phyloP scores from a whole-genome alignment of 2,797 vertebrate genomes.

The Halcyon smyrnensis region DNA sequence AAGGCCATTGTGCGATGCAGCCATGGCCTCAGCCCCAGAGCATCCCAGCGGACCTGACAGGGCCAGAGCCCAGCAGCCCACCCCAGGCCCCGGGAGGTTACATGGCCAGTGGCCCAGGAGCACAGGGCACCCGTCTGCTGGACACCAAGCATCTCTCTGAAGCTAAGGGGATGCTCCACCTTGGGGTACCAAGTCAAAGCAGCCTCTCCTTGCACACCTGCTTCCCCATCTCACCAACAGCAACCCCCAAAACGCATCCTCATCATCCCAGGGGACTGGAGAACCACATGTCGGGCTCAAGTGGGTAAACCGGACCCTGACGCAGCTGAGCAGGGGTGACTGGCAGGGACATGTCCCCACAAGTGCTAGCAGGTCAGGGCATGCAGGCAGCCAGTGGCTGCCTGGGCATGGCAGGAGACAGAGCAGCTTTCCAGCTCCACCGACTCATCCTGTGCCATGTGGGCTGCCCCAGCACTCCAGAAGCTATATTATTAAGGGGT shows the following conservation, averaged over 20 bases:
- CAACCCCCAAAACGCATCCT: not conserved
- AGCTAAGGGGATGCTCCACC: not conserved
- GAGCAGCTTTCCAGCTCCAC: not conserved
- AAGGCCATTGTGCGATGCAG: slow-evolving; percentile 57
- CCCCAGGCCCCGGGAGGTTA: not conserved
- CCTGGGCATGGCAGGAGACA: not conserved
- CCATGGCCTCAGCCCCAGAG: not conserved
- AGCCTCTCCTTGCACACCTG: too few relatives aligned
- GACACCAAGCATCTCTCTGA: not conserved
- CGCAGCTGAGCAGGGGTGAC: not conserved
- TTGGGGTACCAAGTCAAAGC: not conserved
- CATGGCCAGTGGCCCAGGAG: not conserved
- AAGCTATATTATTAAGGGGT: rapidly evolving
- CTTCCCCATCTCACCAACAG: not conserved
- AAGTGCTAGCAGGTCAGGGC: not conserved
- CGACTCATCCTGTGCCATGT: not conserved
- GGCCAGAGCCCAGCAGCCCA: not conserved
- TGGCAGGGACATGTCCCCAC: not conserved
- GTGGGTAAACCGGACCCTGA: not conserved
- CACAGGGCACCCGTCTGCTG: rapidly evolving
- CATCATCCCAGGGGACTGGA: rapidly evolving
- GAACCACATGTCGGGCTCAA: not conserved
- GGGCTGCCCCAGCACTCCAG: not conserved
- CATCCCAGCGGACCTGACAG: not conserved
- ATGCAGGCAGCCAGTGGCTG: not conserved